Evolutionary conservation across 2,888 invertebrate genomes (phyloP), one percentile per base, ranked within the genome.

Genomic region (Clostera curtula): DNA sequence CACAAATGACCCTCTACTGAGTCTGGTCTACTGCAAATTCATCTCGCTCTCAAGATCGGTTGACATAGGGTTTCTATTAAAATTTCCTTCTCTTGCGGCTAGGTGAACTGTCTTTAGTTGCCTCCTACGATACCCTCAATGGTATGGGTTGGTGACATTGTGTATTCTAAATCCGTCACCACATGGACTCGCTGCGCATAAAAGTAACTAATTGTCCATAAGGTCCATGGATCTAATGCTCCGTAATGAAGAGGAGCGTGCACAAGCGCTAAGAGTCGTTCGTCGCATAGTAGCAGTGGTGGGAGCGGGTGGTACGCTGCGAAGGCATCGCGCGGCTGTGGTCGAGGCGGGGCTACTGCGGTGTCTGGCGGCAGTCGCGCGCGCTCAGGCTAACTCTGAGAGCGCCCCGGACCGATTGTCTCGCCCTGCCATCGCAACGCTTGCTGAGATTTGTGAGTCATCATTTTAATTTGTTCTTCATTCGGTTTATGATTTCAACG

Each of bases 231-330:
- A 98, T 79, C 84, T 97, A 37, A 89, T 92, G 72, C 83, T 96
- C 24, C 93, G 93, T 51, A 96, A 96, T 71, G 97, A 98, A 67
- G 90, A 95, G 47, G 98, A 97, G 70, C 87, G 97, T 20, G 89
- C 95, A 27, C 97, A 97, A 76, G 96, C 95, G 1, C 84, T 97
- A 49, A 91, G 96, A 53, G 87, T 98, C 34, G 92, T 95, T 29
- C 84, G 94, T 25, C 69, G 83, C 2, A 67, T 75, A 16, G 66
- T 76, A 3, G 79, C 76, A 0, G 71, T 80, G 4, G 80, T 76
- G 0, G 82, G 80, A 0, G 64, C 68, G 66, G 88, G 46, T 58
- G 94, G 56, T 80, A 88, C 92, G 35, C 89, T 90, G 18, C 85
- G 89, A 18, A 43, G 91, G 87, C 71, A 93, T 88, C 34, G 88